Conservation (phyloP, 2,113 vertebrate species). For the Alethe castanea region DNA sequence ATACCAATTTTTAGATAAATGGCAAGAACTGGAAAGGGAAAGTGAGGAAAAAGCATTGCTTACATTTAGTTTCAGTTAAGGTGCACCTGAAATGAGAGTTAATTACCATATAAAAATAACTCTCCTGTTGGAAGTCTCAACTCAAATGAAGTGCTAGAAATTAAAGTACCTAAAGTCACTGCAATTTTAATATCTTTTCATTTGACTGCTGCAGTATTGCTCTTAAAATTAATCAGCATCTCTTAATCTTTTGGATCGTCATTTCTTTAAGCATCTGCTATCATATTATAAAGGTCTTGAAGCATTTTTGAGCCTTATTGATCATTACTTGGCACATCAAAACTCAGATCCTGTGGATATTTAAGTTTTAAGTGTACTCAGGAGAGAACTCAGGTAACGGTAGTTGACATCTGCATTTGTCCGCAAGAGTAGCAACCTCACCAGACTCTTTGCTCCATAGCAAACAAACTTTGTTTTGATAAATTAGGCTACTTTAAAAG, state of each 20-base stretch:
- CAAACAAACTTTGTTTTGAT: neutral
- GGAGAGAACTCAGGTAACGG: neutral
- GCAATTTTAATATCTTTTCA: neutral
- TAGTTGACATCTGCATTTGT: neutral
- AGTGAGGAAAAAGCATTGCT: neutral
- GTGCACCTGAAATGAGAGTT: neutral
- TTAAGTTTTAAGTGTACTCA: no score
- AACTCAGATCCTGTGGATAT: neutral
- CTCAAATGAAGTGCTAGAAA: neutral
- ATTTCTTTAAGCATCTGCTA: neutral
- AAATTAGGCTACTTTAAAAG: neutral
- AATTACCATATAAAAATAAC: neutral
- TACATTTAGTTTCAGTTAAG: neutral
- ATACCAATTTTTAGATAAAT: neutral
- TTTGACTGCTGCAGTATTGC: neutral
- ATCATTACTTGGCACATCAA: neutral
- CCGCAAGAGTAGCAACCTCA: neutral
- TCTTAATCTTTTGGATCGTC: neutral
- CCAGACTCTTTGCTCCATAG: neutral
- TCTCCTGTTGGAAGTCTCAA: neutral
- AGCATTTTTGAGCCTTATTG: neutral
- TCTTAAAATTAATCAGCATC: neutral
- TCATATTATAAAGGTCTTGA: neutral
- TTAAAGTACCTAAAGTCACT: neutral
- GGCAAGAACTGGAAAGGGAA: accelerated